Base-by-base conservation (phyloP, 2,113 vertebrate genomes). In the Malurus alboscapulatus region DNA sequence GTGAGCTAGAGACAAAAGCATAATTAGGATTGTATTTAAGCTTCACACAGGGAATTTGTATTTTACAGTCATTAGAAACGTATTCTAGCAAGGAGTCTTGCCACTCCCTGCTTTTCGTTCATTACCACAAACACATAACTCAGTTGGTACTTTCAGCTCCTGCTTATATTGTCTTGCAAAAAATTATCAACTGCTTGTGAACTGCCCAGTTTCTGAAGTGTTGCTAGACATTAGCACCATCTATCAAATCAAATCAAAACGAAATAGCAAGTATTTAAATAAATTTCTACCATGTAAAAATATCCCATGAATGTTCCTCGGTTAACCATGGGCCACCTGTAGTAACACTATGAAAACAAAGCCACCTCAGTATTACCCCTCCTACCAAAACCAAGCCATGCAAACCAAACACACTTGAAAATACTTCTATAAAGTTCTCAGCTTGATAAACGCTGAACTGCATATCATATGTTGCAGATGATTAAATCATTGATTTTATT, bases 1-100 rank as follows among this genome's bases (percentile, higher is more conserved):
- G 81, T 84, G 58, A 71, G 81, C 71, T 90, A 78, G 12, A 87
- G 90, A 77, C 22, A 85, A 93, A 78, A 95, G 86, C 87, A 45
- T 55, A 96, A 74, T 87, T 75, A 91, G 90, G 44, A 81, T 9
- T 34, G 84, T 24, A 87, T 86, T 84, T 80, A 84, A 94, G 44
- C 30, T 74, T 75, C 75, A 88, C 45, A 80, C 4, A 38, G 18
- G 19, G 48, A 44, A 76, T 66, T 69, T 54, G 15, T 22, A 75
- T 30, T 69, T 86, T 53, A 81, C 7, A 68, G 12, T 58, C 36
- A 61, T 63, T 61, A 78, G 48, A 25, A 24, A 66, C 0, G 0
- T 27, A 73, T 20, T 58, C 51, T 51, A 58, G 26, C 10, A 84
- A 21, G 32, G 10, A 83, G 27, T 47, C 63, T 75, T 29, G 6